These are phyloP conservation scores for Eremobia ochroleuca DNA, from an alignment of 2,888 invertebrate species.

Conservation along the genomic window DNA sequence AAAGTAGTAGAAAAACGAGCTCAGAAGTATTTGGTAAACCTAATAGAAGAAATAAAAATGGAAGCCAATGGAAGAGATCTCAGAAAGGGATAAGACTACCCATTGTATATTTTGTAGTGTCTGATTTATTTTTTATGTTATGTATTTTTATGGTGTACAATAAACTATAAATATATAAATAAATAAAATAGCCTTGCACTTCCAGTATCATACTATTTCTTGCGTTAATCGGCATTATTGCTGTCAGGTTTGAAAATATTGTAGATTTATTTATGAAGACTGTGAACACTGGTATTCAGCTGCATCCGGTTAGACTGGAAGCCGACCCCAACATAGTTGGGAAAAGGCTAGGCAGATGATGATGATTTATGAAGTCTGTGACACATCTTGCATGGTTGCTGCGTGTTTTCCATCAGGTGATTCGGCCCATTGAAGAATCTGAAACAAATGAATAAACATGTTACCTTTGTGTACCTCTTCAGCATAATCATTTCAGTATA, in stretches of 20 bases:
- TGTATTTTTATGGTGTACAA: no score
- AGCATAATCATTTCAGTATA: not conserved
- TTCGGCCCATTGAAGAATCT: not conserved
- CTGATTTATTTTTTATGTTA: no score
- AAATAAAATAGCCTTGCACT: not conserved
- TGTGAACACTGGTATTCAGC: no score
- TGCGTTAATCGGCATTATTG: not conserved
- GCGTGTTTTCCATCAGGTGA: not conserved
- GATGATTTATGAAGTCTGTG: not conserved
- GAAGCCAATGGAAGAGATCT: no score
- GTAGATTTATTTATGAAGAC: not conserved
- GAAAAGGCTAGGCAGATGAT: no score
- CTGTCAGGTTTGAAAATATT: not conserved
- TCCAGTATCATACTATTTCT: not conserved
- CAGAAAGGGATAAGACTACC: no score
- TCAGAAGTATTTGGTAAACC: not conserved
- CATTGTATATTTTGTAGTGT: no score
- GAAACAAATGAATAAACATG: not conserved
- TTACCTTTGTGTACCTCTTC: not conserved
- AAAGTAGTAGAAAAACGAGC: not conserved
- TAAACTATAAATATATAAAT: no score
- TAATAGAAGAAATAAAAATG: not conserved
- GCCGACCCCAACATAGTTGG: no score
- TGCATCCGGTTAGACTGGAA: no score
- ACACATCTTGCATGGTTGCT: not conserved